Conservation (phyloP, 2,113 vertebrate genomes). For the Pseudopodoces humilis region DNA sequence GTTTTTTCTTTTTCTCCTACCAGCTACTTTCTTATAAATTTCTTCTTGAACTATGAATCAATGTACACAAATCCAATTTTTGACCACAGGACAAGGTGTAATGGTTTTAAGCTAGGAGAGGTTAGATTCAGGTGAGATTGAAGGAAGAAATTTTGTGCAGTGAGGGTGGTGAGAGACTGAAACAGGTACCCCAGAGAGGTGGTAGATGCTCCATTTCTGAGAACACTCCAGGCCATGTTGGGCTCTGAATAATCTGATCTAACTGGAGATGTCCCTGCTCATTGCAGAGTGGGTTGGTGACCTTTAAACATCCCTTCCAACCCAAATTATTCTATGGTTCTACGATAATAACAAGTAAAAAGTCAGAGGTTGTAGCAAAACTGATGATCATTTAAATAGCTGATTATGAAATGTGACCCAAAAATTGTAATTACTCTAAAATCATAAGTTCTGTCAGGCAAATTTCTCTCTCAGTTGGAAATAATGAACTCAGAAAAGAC, state of each 20-base stretch:
- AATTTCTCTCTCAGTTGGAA: neutral
- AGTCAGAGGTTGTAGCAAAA: neutral
- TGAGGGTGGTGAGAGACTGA: neutral
- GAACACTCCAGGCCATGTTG: fast-evolving
- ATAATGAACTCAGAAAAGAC: neutral
- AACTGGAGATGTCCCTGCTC: neutral
- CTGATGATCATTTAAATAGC: neutral
- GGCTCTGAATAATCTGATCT: neutral
- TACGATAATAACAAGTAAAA: neutral
- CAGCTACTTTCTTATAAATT: neutral
- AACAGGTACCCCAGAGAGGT: neutral
- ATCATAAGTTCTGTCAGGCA: neutral
- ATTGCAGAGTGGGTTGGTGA: neutral
- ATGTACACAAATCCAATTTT: neutral
- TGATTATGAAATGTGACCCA: neutral
- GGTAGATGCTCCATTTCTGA: neutral
- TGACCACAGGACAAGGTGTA: neutral
- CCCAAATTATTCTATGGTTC: neutral
- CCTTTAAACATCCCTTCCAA: neutral
- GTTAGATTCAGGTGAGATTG: neutral
- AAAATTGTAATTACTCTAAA: neutral
- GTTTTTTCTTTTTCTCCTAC: neutral
- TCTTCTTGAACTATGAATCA: neutral
- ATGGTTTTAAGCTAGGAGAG: neutral
- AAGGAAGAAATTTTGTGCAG: neutral